Percentiles rank a stretch among this genome's conserved stretches.
Conservation (phyloP, 1,140 invertebrate genomes). For the Polypedilum pembai region DNA sequence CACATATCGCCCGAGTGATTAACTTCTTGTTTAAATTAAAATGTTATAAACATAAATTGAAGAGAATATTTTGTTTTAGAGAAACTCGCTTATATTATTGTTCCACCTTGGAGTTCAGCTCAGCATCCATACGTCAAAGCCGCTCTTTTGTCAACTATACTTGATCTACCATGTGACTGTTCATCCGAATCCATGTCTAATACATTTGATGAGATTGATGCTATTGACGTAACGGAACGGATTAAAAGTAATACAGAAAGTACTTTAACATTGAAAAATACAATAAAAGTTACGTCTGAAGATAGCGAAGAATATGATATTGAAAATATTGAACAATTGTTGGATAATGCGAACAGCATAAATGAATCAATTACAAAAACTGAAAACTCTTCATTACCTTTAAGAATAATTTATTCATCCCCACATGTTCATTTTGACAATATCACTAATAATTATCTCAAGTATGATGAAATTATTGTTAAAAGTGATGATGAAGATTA, state of each 20-base stretch:
- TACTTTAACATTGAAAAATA: background rate
- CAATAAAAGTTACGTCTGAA: background rate
- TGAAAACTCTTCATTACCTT: background rate
- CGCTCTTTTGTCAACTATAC: conserved; percentile 28
- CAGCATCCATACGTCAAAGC: conserved; percentile 30
- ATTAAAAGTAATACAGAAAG: background rate
- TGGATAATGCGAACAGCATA: background rate
- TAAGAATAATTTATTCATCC: background rate
- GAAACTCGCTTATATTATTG: background rate
- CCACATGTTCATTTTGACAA: background rate
- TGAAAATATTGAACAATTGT: conserved; percentile 8
- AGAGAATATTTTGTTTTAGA: background rate
- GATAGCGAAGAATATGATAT: background rate
- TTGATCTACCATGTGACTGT: conserved; percentile 29
- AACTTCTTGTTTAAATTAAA: background rate
- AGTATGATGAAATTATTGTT: conserved; percentile 27
- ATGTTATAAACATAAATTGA: background rate
- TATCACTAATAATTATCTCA: background rate
- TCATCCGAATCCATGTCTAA: background rate
- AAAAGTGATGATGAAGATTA: conserved; percentile 21
- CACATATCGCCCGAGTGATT: background rate
- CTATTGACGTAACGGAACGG: background rate
- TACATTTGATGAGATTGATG: background rate
- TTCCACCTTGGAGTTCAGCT: conserved; percentile 20
- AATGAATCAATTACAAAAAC: background rate